Percentiles rank a stretch among this genome's conserved stretches.
phyloP scores from a whole-genome alignment of 1,140 invertebrate species.

The Sycobia sp. region DNA sequence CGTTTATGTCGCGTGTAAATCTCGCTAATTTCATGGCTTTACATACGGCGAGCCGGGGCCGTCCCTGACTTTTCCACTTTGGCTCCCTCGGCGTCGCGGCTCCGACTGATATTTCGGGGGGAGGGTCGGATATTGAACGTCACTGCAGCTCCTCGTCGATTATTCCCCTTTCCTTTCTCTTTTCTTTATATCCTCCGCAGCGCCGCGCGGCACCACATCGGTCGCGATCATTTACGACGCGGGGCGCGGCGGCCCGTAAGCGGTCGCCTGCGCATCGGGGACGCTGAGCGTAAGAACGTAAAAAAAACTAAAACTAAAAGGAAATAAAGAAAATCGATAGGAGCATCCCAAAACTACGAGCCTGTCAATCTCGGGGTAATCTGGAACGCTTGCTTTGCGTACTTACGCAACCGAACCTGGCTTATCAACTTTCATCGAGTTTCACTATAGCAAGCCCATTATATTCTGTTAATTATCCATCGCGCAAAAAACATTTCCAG shows the following conservation, averaged over 20 bases:
- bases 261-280: slow-evolving; percentile 44
- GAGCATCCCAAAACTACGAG: too few species aligned
- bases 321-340: too few species aligned
- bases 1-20: slow-evolving; percentile 58
- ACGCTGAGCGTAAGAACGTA: too few species aligned
- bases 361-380: too few species aligned
- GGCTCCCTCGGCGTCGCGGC: slow-evolving; percentile 13
- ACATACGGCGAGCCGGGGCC: slow-evolving; percentile 39
- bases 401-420: too few species aligned
- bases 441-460: too few species aligned
- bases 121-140: slow-evolving; percentile 34
- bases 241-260: slow-evolving; percentile 31
- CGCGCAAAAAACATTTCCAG: too few species aligned
- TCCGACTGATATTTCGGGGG: too few species aligned
- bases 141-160: neutral
- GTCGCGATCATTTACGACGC: slow-evolving; percentile 36
- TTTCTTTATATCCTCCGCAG: neutral
- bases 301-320: too few species aligned
- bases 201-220: neutral
- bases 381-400: too few species aligned
- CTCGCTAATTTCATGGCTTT: slow-evolving; percentile 53
- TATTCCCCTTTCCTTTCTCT: neutral
- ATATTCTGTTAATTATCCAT: too few species aligned
- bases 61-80: slow-evolving; percentile 39
- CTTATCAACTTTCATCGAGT: too few species aligned